Conservation (phyloP, 2,113 vertebrate species). For the Elgaria multicarinata region DNA sequence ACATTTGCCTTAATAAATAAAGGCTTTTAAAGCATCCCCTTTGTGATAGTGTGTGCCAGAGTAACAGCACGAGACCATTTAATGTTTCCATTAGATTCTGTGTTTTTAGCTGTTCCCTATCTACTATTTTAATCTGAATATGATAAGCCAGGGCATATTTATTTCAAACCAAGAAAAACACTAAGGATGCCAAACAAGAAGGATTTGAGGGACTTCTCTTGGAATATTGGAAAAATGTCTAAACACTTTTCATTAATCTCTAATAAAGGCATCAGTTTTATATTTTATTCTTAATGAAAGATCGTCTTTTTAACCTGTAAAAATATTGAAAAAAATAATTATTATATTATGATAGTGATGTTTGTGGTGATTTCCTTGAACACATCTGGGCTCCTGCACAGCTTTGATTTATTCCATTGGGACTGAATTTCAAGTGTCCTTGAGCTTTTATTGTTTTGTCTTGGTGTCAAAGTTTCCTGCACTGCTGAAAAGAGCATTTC, state of each 20-base stretch:
- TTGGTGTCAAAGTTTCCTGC: neutral
- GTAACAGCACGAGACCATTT: conserved; percentile 75
- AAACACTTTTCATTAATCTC: conserved; percentile 11
- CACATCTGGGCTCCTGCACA: neutral
- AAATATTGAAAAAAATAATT: accelerated
- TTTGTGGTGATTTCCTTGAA: neutral
- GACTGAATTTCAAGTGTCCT: neutral
- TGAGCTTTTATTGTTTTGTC: neutral
- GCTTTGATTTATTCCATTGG: neutral
- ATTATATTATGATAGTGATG: neutral
- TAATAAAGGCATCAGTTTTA: conserved; percentile 1
- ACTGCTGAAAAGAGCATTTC: neutral
- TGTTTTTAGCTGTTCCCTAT: conserved; percentile 71
- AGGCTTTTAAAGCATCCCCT: conserved; percentile 75
- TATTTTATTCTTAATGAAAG: conserved; percentile 1
- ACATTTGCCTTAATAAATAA: conserved; percentile 84
- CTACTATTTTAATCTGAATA: conserved; percentile 66
- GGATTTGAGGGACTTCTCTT: conserved; percentile 17
- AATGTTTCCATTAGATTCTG: conserved; percentile 75
- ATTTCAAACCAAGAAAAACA: conserved; percentile 28
- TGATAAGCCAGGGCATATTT: conserved; percentile 54
- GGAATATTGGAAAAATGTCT: neutral
- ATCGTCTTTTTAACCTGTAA: neutral
- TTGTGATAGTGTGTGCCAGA: conserved; percentile 69
- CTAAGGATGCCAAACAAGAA: conserved; percentile 3